Percentiles rank a stretch among this genome's conserved stretches.
Conservation (phyloP, 2,888 invertebrate genomes). For the Tetranychus piercei region DNA sequence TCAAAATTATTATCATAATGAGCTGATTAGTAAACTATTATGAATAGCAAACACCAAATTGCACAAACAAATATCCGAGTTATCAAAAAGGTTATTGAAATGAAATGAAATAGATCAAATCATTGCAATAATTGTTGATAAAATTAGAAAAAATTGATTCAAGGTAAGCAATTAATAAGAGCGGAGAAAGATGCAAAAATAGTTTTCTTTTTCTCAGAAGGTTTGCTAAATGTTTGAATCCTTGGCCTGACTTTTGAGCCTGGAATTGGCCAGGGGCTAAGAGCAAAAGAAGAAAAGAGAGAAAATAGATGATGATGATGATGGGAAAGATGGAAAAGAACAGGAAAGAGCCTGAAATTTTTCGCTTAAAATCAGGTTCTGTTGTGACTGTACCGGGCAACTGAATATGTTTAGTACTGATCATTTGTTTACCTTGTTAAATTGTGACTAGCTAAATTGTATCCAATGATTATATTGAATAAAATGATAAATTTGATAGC, state of each 20-base stretch:
- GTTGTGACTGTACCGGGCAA: neutral
- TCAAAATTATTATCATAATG: neutral
- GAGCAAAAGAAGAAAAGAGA: neutral
- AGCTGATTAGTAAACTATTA: neutral
- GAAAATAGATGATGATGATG: neutral
- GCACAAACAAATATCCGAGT: no score
- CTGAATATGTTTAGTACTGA: neutral
- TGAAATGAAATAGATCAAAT: no score
- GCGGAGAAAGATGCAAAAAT: neutral
- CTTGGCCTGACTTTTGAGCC: no score
- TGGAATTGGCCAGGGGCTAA: neutral
- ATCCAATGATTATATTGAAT: no score
- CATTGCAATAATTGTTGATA: no score
- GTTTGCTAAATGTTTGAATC: no score
- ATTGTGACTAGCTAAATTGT: no score
- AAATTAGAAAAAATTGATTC: neutral
- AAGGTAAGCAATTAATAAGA: neutral
- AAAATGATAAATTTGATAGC: no score
- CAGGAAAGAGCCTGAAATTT: neutral
- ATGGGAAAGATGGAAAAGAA: neutral
- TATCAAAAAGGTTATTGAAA: no score
- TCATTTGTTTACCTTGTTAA: no score
- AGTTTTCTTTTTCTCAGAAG: no score
- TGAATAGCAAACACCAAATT: no score
- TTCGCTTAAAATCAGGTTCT: neutral